These are phyloP conservation scores for Metaphire vulgaris DNA, from an alignment of 1,140 invertebrate species.

Conservation along the genomic window DNA sequence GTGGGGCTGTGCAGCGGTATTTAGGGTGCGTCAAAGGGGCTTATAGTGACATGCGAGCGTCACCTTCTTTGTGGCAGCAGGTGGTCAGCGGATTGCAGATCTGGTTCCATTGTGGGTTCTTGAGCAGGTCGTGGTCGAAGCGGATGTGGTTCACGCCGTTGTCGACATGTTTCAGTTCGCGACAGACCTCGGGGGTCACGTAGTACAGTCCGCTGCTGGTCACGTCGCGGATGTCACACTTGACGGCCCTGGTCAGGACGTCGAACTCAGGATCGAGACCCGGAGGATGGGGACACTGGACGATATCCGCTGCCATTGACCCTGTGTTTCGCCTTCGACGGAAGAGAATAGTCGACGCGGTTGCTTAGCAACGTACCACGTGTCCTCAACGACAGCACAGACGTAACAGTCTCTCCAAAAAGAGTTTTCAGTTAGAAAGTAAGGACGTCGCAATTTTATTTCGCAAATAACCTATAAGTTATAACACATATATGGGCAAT, in stretches of 20 bases:
- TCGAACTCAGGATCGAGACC: not conserved
- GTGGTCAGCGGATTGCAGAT: not conserved
- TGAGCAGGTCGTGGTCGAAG: conserved; percentile 29
- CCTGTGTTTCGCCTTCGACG: too few species aligned
- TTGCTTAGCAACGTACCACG: too few species aligned
- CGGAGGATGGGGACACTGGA: not conserved
- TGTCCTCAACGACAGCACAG: too few species aligned
- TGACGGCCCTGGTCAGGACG: not conserved
- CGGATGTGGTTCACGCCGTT: conserved; percentile 45
- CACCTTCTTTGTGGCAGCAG: not conserved
- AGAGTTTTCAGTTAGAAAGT: too few species aligned
- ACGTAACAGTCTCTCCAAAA: too few species aligned
- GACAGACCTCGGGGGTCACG: conserved; percentile 41
- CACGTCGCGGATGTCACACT: not conserved
- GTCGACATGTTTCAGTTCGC: conserved; percentile 39
- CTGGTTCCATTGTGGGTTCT: not conserved
- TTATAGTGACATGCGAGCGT: too few species aligned
- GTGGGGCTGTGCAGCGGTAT: too few species aligned
- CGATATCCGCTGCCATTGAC: not conserved
- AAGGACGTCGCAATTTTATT: too few species aligned
- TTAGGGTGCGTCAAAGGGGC: too few species aligned
- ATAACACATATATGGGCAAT: too few species aligned
- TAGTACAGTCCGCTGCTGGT: conserved; percentile 31
- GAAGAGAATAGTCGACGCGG: too few species aligned
- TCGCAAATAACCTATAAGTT: too few species aligned